phyloP scores from a whole-genome alignment of 2,113 vertebrate species.

The Toxostoma redivivum region DNA sequence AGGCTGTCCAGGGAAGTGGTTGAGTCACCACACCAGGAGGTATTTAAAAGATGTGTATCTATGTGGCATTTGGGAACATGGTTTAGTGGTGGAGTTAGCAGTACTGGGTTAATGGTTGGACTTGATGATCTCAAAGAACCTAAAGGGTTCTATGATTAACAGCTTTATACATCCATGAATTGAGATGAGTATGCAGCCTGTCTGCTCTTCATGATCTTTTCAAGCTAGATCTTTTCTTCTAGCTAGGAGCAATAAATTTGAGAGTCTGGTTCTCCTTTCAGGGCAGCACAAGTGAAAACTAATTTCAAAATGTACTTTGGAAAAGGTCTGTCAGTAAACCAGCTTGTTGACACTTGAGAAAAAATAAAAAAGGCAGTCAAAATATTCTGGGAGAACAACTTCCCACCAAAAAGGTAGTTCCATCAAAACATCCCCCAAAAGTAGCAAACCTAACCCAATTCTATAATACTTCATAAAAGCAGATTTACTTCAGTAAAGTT shows the following conservation, averaged over 20 bases:
- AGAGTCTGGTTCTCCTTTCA: not conserved
- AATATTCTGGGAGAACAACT: not conserved
- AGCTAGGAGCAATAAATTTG: not conserved
- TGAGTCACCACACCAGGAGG: not conserved
- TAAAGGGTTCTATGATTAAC: not conserved
- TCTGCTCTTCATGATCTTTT: not conserved
- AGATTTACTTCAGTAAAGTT: not conserved
- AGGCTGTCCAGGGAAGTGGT: not conserved
- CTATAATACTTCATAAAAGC: not conserved
- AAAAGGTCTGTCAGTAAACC: not conserved
- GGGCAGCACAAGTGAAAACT: not conserved
- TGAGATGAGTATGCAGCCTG: fast-evolving
- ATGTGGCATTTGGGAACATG: no score
- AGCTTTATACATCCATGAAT: not conserved
- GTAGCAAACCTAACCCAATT: not conserved
- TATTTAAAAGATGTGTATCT: not conserved
- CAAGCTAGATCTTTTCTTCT: not conserved
- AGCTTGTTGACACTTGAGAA: not conserved
- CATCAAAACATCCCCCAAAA: not conserved
- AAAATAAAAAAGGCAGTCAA: not conserved
- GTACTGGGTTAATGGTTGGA: not conserved
- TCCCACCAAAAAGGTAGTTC: not conserved
- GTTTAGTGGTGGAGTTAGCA: not conserved
- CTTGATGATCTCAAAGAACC: not conserved
- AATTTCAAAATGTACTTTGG: not conserved